Evolutionary conservation across 2,797 vertebrate genomes (phyloP).

Genomic region (Sarcoramphus papa): DNA sequence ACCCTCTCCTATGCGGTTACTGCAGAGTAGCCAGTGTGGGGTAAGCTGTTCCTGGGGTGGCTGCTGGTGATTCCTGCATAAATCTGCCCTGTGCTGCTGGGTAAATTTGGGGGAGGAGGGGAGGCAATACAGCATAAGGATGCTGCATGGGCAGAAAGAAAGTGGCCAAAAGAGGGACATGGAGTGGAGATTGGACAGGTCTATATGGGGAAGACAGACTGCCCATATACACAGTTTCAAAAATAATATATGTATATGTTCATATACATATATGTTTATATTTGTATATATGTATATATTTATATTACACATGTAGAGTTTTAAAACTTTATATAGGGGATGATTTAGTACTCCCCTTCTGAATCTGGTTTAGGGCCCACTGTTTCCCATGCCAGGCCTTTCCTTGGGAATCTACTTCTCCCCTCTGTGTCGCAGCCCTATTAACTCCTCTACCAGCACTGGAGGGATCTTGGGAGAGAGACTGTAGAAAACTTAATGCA

Average conservation of each 20-base stretch:
- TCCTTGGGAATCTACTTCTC: background rate
- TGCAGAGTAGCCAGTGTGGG: background rate
- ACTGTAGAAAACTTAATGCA: background rate
- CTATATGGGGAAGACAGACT: background rate
- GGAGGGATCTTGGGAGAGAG: background rate
- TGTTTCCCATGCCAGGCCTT: background rate
- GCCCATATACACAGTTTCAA: background rate
- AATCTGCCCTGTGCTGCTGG: background rate
- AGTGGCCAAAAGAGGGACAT: accelerated
- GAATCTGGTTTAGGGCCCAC: background rate
- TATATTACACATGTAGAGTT: background rate
- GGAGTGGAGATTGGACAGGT: background rate
- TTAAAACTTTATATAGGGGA: background rate
- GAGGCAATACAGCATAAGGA: accelerated
- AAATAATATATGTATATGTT: background rate
- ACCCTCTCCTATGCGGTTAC: accelerated
- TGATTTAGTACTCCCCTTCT: background rate
- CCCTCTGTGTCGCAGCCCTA: too few relatives aligned
- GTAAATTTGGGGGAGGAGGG: background rate
- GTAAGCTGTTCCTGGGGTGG: background rate
- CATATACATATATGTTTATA: background rate
- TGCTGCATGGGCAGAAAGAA: background rate
- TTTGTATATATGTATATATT: too few relatives aligned
- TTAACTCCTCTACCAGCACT: background rate
- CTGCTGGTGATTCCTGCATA: background rate